Evolutionary conservation across 2,888 invertebrate genomes (phyloP).

Genomic region (Andrena chrysosceles): DNA sequence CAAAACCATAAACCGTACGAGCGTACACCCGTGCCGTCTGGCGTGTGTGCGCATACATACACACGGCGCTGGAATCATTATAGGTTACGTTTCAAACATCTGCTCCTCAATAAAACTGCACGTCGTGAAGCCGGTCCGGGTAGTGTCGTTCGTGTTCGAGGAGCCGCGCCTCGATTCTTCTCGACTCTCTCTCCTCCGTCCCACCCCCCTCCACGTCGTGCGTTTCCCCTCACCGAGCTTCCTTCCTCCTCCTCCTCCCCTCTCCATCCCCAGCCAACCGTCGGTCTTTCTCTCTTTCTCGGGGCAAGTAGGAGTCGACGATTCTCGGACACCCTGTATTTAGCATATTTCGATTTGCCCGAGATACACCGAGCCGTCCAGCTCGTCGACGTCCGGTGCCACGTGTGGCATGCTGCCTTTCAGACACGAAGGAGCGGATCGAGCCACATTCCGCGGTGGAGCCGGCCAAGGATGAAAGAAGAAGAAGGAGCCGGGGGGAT

Average conservation of each 20-base stretch:
- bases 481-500: slow-evolving; percentile 69
- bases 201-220: not conserved
- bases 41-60: not conserved
- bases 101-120: slow-evolving; percentile 65
- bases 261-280: not conserved
- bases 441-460: slow-evolving; percentile 72
- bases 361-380: slow-evolving; percentile 69
- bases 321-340: slow-evolving; percentile 71
- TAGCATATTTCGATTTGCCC: slow-evolving; percentile 75
- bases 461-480: slow-evolving; percentile 71
- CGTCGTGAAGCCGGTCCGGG: slow-evolving; percentile 58
- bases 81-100: slow-evolving; percentile 65
- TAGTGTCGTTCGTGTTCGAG: slow-evolving; percentile 61
- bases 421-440: slow-evolving; percentile 66
- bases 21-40: not conserved
- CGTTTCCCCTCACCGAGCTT: not conserved
- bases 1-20: slow-evolving; percentile 43
- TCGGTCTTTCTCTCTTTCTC: slow-evolving; percentile 2
- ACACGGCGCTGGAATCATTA: slow-evolving; percentile 52
- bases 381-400: slow-evolving; percentile 65
- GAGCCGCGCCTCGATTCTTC: slow-evolving; percentile 64
- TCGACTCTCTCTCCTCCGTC: slow-evolving; percentile 1
- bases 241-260: not conserved
- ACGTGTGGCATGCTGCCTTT: slow-evolving; percentile 69
- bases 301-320: slow-evolving; percentile 51